Percentiles rank a stretch among this genome's conserved stretches.
Evolutionary conservation across 2,113 vertebrate genomes (phyloP).

Genomic region (Misgurnus mizolepis): DNA sequence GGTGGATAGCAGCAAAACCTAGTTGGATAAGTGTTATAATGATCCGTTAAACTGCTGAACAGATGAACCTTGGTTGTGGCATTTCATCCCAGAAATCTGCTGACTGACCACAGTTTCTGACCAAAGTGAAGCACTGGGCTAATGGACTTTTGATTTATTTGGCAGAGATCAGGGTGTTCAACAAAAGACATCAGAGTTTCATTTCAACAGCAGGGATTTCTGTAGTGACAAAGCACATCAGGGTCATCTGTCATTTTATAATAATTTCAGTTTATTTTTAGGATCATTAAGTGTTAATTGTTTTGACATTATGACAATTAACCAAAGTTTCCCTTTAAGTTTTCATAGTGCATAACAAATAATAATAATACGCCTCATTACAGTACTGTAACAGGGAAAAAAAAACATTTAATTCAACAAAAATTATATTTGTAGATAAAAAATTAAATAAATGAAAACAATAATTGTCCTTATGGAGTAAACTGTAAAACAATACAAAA

Average conservation of each 20-base stretch:
- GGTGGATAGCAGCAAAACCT: neutral
- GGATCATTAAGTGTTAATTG: neutral
- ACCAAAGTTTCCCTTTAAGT: too few relatives aligned
- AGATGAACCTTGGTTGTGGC: conserved; percentile 5
- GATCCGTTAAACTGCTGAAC: neutral
- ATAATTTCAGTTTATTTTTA: neutral
- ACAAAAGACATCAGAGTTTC: neutral
- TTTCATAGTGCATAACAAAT: too few relatives aligned
- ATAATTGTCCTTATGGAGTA: too few relatives aligned
- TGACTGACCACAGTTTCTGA: conserved; percentile 23
- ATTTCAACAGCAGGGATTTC: neutral
- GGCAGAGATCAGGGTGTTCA: neutral
- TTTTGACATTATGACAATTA: too few relatives aligned
- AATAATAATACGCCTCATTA: too few relatives aligned
- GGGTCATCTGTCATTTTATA: too few relatives aligned
- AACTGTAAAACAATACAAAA: too few relatives aligned
- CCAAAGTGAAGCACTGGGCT: neutral
- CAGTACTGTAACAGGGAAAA: too few relatives aligned
- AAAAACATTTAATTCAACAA: too few relatives aligned
- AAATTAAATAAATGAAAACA: too few relatives aligned
- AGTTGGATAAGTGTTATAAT: neutral
- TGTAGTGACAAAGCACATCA: neutral
- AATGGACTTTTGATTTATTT: conserved; percentile 20
- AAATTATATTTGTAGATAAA: too few relatives aligned
- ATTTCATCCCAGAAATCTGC: conserved; percentile 32